Conservation (phyloP, 1,140 invertebrate species). For the Frieseomelitta varia region DNA sequence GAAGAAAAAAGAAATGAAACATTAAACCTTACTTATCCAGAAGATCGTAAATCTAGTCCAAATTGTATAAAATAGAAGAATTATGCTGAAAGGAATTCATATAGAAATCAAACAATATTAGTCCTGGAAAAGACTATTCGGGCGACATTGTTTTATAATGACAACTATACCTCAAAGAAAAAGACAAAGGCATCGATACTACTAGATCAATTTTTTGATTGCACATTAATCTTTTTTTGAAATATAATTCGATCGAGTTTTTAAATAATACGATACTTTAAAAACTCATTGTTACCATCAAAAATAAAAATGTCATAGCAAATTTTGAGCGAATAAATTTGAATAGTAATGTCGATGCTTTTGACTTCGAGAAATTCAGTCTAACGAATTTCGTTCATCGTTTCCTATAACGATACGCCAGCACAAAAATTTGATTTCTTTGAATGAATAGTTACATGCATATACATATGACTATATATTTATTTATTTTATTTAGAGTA, state of each 20-base stretch:
- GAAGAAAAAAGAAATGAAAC: neutral
- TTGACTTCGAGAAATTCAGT: neutral
- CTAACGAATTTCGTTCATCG: neutral
- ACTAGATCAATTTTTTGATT: neutral
- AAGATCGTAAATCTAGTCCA: constrained; percentile 45
- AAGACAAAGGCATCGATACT: constrained; percentile 6
- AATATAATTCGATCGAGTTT: neutral
- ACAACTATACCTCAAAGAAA: neutral
- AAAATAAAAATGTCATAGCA: neutral
- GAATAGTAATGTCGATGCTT: constrained; percentile 1
- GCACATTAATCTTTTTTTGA: neutral
- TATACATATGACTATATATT: neutral
- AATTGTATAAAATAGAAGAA: constrained; percentile 23
- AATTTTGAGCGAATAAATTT: neutral
- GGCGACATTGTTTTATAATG: neutral
- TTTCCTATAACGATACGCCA: constrained; percentile 9
- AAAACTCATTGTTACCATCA: neutral
- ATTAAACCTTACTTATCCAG: neutral
- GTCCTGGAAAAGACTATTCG: neutral
- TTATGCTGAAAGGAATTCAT: neutral
- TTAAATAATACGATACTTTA: neutral
- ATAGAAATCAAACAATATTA: neutral
- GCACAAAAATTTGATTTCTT: constrained; percentile 25
- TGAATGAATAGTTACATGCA: constrained; percentile 3
- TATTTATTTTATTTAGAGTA: neutral